Conservation (phyloP, 1,140 invertebrate genomes). For the Apis cerana region DNA sequence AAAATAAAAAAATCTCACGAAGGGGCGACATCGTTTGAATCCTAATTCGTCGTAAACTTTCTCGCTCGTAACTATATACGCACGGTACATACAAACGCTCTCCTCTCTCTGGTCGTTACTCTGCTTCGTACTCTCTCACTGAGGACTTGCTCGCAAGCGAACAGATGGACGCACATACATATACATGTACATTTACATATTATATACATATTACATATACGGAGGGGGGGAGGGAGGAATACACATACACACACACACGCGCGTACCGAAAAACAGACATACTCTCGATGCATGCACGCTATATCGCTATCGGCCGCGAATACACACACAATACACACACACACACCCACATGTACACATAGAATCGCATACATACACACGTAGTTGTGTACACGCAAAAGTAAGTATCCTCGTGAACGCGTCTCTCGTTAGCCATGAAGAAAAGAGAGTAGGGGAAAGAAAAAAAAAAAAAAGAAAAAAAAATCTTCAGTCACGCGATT, state of each 20-base stretch:
- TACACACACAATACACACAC: neutral
- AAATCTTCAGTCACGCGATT: slow-evolving; percentile 13
- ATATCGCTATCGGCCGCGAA: slow-evolving; percentile 15
- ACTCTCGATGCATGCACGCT: slow-evolving; percentile 25
- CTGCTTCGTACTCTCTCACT: slow-evolving; percentile 27
- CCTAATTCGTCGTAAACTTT: slow-evolving; percentile 56
- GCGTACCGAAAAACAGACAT: neutral
- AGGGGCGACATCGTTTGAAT: slow-evolving; percentile 51
- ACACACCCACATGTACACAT: slow-evolving; percentile 19
- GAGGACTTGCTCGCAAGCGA: slow-evolving; percentile 24
- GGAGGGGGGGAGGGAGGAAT: neutral
- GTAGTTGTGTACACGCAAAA: slow-evolving; percentile 23
- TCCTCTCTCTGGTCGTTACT: slow-evolving; percentile 48
- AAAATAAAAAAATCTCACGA: slow-evolving; percentile 39
- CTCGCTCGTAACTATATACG: slow-evolving; percentile 56
- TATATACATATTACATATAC: slow-evolving; percentile 15
- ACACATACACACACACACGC: neutral
- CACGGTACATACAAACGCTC: slow-evolving; percentile 50
- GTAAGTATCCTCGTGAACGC: slow-evolving; percentile 22
- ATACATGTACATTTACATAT: slow-evolving; percentile 18
- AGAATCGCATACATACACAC: slow-evolving; percentile 12
- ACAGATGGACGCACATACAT: slow-evolving; percentile 24
- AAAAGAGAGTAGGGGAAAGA: neutral
- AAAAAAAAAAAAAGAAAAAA: neutral
- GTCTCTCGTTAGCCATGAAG: neutral